Percentiles rank a stretch among this genome's conserved stretches.
Evolutionary conservation across 2,888 invertebrate species (phyloP).

Genomic region (Leptopterna dolabrata): DNA sequence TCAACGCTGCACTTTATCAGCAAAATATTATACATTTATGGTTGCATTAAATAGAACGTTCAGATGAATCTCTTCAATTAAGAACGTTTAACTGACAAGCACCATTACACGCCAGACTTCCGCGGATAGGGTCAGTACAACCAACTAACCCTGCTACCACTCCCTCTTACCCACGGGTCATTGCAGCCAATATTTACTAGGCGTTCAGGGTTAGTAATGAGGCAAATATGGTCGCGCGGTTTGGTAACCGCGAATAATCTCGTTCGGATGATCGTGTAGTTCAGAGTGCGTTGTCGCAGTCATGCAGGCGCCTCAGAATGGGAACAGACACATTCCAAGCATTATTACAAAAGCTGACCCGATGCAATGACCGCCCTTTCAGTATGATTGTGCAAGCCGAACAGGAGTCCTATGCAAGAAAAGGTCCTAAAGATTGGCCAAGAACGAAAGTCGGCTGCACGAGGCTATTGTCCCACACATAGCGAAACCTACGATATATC

Average conservation of each 20-base stretch:
- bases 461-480: neutral
- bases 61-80: no score
- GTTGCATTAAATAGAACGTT: no score
- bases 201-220: no score
- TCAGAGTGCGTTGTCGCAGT: neutral
- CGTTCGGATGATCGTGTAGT: neutral
- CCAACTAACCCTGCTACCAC: no score
- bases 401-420: neutral
- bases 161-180: no score
- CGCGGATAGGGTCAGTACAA: no score
- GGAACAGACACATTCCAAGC: neutral
- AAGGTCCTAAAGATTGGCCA: slow-evolving; percentile 12
- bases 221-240: no score
- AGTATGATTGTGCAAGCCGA: neutral
- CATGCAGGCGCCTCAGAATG: neutral
- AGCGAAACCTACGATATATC: neutral
- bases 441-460: neutral
- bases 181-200: no score
- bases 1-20: no score
- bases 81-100: no score
- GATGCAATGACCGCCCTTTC: slow-evolving; percentile 17
- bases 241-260: neutral
- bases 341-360: slow-evolving; percentile 9
- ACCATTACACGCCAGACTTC: no score
- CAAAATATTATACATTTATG: no score